phyloP scores from a whole-genome alignment of 2,888 invertebrate species.

The Agapostemon virescens region DNA sequence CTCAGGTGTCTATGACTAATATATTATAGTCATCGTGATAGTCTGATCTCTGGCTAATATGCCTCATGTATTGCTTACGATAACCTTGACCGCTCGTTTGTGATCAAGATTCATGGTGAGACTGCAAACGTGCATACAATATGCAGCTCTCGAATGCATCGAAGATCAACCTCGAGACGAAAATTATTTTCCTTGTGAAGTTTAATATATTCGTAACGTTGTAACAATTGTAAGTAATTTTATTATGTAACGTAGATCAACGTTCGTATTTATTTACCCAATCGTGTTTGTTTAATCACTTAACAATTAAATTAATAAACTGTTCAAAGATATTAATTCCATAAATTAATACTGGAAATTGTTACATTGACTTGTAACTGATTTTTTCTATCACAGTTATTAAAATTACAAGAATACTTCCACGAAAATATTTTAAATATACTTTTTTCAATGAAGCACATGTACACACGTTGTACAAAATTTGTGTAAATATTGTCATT shows the following conservation, averaged over 20 bases:
- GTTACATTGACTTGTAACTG: no score
- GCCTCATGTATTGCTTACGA: background rate
- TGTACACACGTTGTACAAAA: no score
- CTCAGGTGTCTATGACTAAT: slow-evolving; percentile 6
- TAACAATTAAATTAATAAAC: background rate
- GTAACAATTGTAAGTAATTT: background rate
- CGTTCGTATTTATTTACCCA: background rate
- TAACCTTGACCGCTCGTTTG: background rate
- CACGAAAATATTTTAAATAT: no score
- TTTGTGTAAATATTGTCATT: no score
- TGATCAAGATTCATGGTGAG: background rate
- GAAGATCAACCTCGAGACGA: background rate
- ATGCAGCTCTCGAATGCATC: background rate
- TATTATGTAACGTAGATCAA: no score
- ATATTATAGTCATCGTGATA: background rate
- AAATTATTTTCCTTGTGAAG: background rate
- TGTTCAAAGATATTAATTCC: background rate
- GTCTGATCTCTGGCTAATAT: background rate
- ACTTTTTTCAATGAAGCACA: no score
- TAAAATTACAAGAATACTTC: no score
- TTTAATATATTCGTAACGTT: background rate
- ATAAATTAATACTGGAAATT: no score
- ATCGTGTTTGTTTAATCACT: background rate
- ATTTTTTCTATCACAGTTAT: no score
- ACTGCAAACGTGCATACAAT: background rate